These are phyloP conservation scores for Neopipo cinnamomea DNA, from an alignment of 2,113 vertebrate genomes.

Conservation along the genomic window DNA sequence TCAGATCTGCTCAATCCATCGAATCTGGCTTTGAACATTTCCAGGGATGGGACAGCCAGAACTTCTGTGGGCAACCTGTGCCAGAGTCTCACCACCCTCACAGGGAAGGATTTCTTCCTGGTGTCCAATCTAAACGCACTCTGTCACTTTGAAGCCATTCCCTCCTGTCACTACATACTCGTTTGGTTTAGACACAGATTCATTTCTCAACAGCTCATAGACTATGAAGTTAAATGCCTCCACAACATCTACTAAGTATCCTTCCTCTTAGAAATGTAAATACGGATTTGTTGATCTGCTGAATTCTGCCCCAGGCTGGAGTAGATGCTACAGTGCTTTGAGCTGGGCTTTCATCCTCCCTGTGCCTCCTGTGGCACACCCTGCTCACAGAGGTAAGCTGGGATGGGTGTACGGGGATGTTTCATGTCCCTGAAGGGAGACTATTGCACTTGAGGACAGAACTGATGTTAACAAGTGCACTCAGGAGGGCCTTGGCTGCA, in stretches of 20 bases:
- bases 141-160: not conserved
- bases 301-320: not conserved
- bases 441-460: not conserved
- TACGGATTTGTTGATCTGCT: not conserved
- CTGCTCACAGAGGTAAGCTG: not conserved
- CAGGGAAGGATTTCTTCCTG: not conserved
- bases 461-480: no score
- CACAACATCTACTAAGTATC: no score
- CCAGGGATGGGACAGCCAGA: not conserved
- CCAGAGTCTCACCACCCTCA: not conserved
- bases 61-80: not conserved
- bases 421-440: not conserved
- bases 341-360: not conserved
- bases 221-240: not conserved
- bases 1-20: not conserved
- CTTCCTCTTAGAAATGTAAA: not conserved
- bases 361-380: not conserved
- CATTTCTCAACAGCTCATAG: not conserved
- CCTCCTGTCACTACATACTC: not conserved
- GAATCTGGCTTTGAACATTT: not conserved
- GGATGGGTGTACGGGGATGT: not conserved
- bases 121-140: not conserved
- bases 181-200: not conserved
- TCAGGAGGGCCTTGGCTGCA: not conserved
- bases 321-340: not conserved